Evolutionary conservation across 1,140 invertebrate genomes (phyloP).

Genomic region (Achroia grisella): DNA sequence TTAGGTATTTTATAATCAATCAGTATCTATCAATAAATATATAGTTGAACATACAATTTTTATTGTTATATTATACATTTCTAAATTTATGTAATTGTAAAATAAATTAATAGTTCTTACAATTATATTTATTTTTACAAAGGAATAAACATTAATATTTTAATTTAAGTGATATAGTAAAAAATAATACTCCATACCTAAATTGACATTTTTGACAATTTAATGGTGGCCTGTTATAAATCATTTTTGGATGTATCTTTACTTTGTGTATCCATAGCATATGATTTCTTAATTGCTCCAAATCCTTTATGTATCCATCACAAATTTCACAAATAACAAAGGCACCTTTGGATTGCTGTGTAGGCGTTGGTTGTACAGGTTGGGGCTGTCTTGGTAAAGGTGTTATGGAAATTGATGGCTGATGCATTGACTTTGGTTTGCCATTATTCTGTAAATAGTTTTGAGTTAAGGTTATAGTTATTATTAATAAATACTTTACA

Average conservation of each 20-base stretch:
- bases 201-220: conserved; percentile 98
- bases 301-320: conserved; percentile 95
- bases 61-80: no score
- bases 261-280: conserved; percentile 98
- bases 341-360: conserved; percentile 79
- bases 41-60: no score
- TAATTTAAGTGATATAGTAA: no score
- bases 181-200: conserved; percentile 65
- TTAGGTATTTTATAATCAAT: no score
- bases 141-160: neutral
- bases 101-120: no score
- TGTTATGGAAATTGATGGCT: conserved; percentile 93
- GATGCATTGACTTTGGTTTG: conserved; percentile 43
- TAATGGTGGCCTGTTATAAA: conserved; percentile 93
- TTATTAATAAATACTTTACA: conserved; percentile 2
- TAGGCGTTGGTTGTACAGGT: conserved; percentile 15
- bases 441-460: conserved; percentile 32
- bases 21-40: no score
- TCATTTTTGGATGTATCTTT: conserved; percentile 97
- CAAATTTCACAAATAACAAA: conserved; percentile 97
- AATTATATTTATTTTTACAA: neutral
- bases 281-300: conserved; percentile 93
- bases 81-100: neutral
- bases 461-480: neutral
- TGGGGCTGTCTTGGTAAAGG: conserved; percentile 83